Conservation (phyloP, 2,888 invertebrate genomes). For the Gasteruption jaculator region DNA sequence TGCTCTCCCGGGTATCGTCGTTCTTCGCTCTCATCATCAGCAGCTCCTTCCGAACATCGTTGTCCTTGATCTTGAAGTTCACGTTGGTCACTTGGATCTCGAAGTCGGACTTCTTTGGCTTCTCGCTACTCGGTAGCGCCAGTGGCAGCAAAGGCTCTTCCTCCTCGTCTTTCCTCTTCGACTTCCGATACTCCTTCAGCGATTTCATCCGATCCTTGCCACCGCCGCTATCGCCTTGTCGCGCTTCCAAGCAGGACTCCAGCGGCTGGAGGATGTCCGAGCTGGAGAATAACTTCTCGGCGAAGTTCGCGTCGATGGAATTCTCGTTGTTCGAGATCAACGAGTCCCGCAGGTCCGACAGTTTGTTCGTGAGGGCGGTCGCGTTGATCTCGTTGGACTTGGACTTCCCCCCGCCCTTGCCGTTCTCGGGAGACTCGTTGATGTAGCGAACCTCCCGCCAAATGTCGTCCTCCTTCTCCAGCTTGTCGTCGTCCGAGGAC, state of each 20-base stretch:
- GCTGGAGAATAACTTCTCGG: not conserved
- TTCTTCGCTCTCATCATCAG: conserved; percentile 22
- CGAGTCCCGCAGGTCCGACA: not conserved
- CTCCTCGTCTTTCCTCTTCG: conserved; percentile 29
- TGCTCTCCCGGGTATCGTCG: conserved; percentile 25
- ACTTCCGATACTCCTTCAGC: conserved; percentile 30
- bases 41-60: conserved; percentile 22
- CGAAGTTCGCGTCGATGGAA: no score
- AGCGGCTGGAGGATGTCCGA: no score
- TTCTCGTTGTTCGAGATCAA: conserved; percentile 3
- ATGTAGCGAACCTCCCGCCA: conserved; percentile 35
- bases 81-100: conserved; percentile 41
- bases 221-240: conserved; percentile 12
- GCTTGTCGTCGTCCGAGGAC: conserved; percentile 30
- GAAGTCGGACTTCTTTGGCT: conserved; percentile 29
- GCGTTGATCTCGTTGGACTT: conserved; percentile 13
- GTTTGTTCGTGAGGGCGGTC: conserved; percentile 12
- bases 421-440: conserved; percentile 21
- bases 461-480: conserved; percentile 36
- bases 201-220: conserved; percentile 24
- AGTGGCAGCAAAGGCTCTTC: no score
- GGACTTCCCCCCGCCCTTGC: conserved; percentile 12
- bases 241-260: no score
- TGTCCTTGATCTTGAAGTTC: conserved; percentile 38
- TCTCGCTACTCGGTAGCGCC: no score